phyloP scores from a whole-genome alignment of 1,140 invertebrate species.

The Monomorium pharaonis region DNA sequence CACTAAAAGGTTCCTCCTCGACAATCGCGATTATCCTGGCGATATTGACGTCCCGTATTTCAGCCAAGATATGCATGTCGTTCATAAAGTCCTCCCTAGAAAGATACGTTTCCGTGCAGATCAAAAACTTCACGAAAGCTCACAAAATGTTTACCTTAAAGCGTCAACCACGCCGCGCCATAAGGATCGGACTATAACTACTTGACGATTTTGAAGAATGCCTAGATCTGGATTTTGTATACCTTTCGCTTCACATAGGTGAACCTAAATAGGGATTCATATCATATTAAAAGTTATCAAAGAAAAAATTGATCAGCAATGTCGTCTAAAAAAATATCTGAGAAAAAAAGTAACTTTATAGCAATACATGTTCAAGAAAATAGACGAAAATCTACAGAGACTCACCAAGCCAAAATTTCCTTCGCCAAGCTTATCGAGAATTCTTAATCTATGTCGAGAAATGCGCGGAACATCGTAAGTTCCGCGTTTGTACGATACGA shows the following conservation, averaged over 20 bases:
- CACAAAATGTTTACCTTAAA: conserved; percentile 85
- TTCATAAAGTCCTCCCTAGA: conserved; percentile 93
- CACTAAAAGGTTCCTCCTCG: conserved; percentile 93
- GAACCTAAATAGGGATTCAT: conserved; percentile 85
- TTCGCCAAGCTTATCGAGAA: conserved; percentile 94
- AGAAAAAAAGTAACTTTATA: neutral
- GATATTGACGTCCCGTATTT: conserved; percentile 93
- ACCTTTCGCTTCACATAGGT: conserved; percentile 91
- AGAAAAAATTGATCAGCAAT: neutral
- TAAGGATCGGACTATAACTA: conserved; percentile 91
- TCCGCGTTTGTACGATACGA: conserved; percentile 79
- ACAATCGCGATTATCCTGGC: conserved; percentile 93
- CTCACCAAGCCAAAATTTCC: conserved; percentile 95
- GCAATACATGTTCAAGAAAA: neutral
- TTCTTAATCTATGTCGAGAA: conserved; percentile 92
- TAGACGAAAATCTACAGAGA: neutral
- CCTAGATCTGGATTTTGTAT: conserved; percentile 87
- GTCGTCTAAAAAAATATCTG: neutral
- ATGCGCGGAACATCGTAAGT: conserved; percentile 84
- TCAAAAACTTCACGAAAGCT: neutral
- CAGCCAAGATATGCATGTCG: conserved; percentile 93
- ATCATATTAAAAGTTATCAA: neutral
- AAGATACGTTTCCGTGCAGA: neutral
- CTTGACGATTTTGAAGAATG: conserved; percentile 87
- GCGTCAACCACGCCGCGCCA: conserved; percentile 89